Conservation (phyloP, 37 sponge, comb jelly and placozoan species). For the Halisarca cf. caerulea region DNA sequence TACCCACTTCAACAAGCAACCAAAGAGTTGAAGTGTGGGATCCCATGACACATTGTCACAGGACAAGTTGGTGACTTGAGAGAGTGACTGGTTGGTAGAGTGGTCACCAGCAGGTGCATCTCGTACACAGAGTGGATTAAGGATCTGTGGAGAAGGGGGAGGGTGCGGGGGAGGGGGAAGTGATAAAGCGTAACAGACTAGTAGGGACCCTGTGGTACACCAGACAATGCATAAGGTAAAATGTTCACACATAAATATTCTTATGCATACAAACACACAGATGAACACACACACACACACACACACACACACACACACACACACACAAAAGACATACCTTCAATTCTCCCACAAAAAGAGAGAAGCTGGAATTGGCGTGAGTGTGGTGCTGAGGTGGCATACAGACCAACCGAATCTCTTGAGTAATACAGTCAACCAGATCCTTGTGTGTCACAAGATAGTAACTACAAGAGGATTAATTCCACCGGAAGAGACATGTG, state of each 20-base stretch:
- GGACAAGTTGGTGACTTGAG: slow-evolving; percentile 31
- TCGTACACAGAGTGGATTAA: slow-evolving; percentile 30
- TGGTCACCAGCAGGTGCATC: neutral
- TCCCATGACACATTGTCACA: slow-evolving; percentile 22
- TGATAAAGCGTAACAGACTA: too few species aligned
- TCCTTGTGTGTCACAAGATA: slow-evolving; percentile 38
- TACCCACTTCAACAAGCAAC: slow-evolving; percentile 47
- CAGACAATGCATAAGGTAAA: too few species aligned
- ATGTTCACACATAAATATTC: too few species aligned
- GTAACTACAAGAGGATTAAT: slow-evolving; percentile 45
- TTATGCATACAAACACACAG: too few species aligned
- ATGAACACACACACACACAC: neutral
- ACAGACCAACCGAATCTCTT: slow-evolving; percentile 37
- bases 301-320: slow-evolving; percentile 6
- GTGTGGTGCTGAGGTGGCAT: neutral
- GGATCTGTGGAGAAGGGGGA: slow-evolving; percentile 26
- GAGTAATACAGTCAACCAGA: neutral
- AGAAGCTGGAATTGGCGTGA: neutral
- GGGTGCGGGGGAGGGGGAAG: too few species aligned
- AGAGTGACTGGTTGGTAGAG: neutral
- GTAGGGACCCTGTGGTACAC: neutral
- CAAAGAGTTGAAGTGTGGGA: neutral
- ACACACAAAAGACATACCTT: slow-evolving; percentile 46
- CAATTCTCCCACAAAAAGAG: slow-evolving; percentile 56
- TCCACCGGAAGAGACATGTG: too few species aligned